Evolutionary conservation across 2,797 vertebrate genomes (phyloP).

Genomic region (Halcyon badia): DNA sequence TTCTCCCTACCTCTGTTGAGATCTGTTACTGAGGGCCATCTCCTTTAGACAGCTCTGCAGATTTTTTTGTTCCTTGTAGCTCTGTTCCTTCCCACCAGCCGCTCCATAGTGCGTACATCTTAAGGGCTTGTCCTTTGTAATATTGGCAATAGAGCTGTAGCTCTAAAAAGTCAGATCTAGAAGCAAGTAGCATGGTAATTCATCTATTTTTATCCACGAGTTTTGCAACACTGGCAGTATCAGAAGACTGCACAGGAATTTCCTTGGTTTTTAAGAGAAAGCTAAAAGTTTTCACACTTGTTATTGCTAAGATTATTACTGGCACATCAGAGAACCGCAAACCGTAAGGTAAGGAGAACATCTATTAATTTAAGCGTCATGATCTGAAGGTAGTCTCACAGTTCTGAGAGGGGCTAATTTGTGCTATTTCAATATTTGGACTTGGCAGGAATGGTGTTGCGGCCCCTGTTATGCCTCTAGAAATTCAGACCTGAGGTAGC

Average conservation of each 20-base stretch:
- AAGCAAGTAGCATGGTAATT: not conserved
- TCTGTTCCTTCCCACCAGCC: not conserved
- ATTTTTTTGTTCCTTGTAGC: not conserved
- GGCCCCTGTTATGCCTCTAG: not conserved
- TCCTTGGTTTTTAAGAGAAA: not conserved
- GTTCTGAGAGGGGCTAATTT: not conserved
- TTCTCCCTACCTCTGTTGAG: not conserved
- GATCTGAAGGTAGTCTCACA: not conserved
- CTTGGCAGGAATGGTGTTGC: not conserved
- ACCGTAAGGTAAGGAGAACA: not conserved
- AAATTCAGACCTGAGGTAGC: not conserved
- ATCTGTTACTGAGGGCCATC: not conserved
- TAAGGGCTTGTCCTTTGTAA: not conserved
- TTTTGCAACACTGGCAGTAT: not conserved
- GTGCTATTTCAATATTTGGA: not conserved
- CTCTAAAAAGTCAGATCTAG: not conserved
- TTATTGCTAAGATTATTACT: not conserved
- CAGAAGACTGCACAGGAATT: not conserved
- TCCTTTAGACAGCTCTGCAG: not conserved
- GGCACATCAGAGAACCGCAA: not conserved
- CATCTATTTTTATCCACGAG: not conserved
- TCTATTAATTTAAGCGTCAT: not conserved
- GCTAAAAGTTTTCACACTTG: not conserved
- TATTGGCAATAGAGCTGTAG: not conserved
- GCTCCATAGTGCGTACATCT: not conserved